Evolutionary conservation across 2,113 vertebrate species (phyloP), one percentile per base, ranked within the genome.

Genomic region (Monopterus albus): DNA sequence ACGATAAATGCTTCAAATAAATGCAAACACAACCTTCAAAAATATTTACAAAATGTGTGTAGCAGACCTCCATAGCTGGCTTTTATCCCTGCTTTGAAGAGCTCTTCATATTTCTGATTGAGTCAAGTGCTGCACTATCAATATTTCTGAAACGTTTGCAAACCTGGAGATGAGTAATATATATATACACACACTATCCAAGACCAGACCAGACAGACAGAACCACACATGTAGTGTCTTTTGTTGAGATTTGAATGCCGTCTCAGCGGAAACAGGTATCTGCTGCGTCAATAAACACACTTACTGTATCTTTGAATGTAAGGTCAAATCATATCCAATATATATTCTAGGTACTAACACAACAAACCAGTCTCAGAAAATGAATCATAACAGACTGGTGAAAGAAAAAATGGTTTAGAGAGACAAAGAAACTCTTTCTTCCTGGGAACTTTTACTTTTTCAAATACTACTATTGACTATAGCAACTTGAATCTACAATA

Each of bases 51-150:
- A 21, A 71, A 51, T 78, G 79, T 39, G 14, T 42, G 49, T 28
- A 70, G 66, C 59, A 50, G 59, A 68, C 65, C 45, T 74, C 74
- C 63, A 26, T 69, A 21, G 55, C 39, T 33, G 46, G 62, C 65
- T 79, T 82, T 83, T 72, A 77, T 79, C 53, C 72, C 50, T 75
- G 60, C 15, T 7, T 65, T 26, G 53, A 81, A 36, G 39, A 75
- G 47, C 52, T 21, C 42, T 64, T n/a, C 23, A 12, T 40, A 43
- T 62, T 25, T 58, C 31, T 46, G 64, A 74, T 38, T 59, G 61
- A 72, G n/a, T 61, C 31, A 75, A 43, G 51, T 55, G 64, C 45
- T 42, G 53, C 49, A 58, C 8, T 50, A n/a, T 18, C 29, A 75
- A 53, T 56, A 61, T 57, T 46, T 78, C 67, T 51, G 25, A 51